Base-by-base conservation (phyloP, 2,113 vertebrate species). In the Saimiri boliviensis region DNA sequence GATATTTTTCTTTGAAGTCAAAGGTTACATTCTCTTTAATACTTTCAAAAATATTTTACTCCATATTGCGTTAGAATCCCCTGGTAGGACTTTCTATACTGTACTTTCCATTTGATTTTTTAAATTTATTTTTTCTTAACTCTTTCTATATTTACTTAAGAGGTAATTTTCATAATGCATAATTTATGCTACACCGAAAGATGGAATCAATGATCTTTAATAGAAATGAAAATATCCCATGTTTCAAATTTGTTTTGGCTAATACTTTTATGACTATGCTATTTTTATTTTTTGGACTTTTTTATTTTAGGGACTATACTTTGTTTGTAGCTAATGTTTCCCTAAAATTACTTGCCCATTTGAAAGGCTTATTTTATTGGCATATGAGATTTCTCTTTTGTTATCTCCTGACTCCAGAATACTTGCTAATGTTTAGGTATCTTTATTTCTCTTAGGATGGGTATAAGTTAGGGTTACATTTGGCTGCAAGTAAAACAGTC, bases 131-230 rank as follows among this genome's bases (percentile, higher is more conserved):
- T 88, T 83, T 81, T 70, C 79, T 60, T 84, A 94, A 66, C 42
- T 66, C 17, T 82, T 84, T 91, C 70, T 13, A 86, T 96, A 70
- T 93, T 96, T 96, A 81, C 16, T 85, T 68, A 89, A 42, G 21
- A 93, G 52, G 85, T 66, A n/a, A 86, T 96, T 94, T 89, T 95
- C 32, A 89, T 88, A 74, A 88, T 85, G 84, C 30, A 83, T 40
- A 77, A 56, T 63, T 77, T 25, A 77, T 35, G 4, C 21, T 47
- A 82, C 32, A 84, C 52, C 58, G 87, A 88, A 94, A 82, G 54
- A 92, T 71, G 13, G 63, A n/a, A 83, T 94, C 86, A 94, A 80
- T 49, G n/a, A 21, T 52, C 76, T 91, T 86, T 80, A 89, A 76
- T 71, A 23, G 27, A 93, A 96, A 90, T 85, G 5, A 94, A 96